Percentiles rank a stretch among this genome's conserved stretches.
Evolutionary conservation across 1,140 invertebrate genomes (phyloP).

Genomic region (Cydia strobilella): DNA sequence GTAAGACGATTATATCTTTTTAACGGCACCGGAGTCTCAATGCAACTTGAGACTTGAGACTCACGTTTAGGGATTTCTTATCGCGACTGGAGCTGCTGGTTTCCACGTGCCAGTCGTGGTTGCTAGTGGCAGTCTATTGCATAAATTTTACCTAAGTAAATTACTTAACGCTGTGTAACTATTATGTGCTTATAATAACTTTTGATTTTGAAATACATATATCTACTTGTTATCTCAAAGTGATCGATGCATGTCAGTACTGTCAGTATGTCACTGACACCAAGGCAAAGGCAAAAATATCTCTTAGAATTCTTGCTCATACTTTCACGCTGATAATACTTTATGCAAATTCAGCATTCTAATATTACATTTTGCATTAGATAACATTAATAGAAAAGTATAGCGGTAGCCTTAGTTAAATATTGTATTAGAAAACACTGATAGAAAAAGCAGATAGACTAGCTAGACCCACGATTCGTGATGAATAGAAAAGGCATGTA

Average conservation of each 20-base stretch:
- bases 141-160: slow-evolving; percentile 30
- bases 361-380: background rate
- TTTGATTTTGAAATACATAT: background rate
- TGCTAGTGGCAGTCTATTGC: slow-evolving; percentile 29
- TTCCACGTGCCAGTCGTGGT: slow-evolving; percentile 50
- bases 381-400: background rate
- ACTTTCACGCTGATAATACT: background rate
- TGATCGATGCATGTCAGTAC: too few species aligned
- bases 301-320: background rate
- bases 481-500: too few species aligned
- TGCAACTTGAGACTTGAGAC: too few species aligned
- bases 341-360: background rate
- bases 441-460: too few species aligned
- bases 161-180: slow-evolving; percentile 5
- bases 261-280: too few species aligned
- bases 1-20: too few species aligned
- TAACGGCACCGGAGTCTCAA: too few species aligned
- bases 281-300: background rate
- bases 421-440: too few species aligned
- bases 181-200: background rate
- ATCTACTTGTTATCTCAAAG: too few species aligned
- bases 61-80: slow-evolving; percentile 55
- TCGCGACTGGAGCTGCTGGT: slow-evolving; percentile 46
- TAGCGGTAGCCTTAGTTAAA: background rate
- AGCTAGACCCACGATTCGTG: too few species aligned